phyloP scores from a whole-genome alignment of 2,888 invertebrate genomes.

The Ptychoptera contaminata region DNA sequence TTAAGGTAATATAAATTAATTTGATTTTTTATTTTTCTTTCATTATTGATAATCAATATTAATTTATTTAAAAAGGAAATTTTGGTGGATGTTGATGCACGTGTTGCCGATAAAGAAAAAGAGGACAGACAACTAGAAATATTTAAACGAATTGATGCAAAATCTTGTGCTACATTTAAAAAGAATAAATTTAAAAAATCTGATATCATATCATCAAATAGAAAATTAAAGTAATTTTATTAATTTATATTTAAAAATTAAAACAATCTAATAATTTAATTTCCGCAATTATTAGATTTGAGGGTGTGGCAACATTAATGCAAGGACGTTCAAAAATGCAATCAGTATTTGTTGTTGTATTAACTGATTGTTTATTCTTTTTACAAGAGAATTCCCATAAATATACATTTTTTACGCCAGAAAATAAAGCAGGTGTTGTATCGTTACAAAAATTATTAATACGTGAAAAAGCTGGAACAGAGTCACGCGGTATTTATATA shows the following conservation, averaged over 20 bases:
- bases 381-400: slow-evolving; percentile 85
- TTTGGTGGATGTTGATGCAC: slow-evolving; percentile 77
- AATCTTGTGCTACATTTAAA: slow-evolving; percentile 72
- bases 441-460: slow-evolving; percentile 83
- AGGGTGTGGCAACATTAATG: slow-evolving; percentile 79
- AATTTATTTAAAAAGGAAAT: slow-evolving; percentile 38
- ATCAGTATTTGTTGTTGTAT: slow-evolving; percentile 71
- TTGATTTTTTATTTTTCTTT: slow-evolving; percentile 3
- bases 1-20: slow-evolving; percentile 35
- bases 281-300: slow-evolving; percentile 40
- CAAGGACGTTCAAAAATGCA: slow-evolving; percentile 84
- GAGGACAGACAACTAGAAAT: slow-evolving; percentile 83
- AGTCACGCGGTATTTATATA: slow-evolving; percentile 76
- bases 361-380: slow-evolving; percentile 85
- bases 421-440: slow-evolving; percentile 90
- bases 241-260: background rate
- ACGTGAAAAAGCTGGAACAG: slow-evolving; percentile 85
- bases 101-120: slow-evolving; percentile 83
- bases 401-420: slow-evolving; percentile 83
- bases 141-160: slow-evolving; percentile 81
- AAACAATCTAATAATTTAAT: background rate
- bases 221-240: slow-evolving; percentile 48
- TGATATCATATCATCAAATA: slow-evolving; percentile 68
- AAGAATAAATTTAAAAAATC: slow-evolving; percentile 87
- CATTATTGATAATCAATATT: background rate